Conservation (phyloP, 2,113 vertebrate species). For the Lates calcarifer region DNA sequence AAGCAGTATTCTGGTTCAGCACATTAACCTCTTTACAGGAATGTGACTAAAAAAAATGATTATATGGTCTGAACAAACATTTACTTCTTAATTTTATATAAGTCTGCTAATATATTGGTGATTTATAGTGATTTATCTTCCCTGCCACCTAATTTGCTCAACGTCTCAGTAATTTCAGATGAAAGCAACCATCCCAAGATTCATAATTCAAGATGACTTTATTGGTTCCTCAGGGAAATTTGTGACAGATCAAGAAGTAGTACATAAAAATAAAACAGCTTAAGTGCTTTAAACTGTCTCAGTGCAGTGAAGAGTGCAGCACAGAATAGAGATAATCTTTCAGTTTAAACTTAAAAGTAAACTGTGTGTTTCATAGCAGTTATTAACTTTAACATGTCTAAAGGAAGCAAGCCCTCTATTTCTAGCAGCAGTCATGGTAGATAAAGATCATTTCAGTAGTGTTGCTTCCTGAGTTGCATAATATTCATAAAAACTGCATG, state of each 20-base stretch:
- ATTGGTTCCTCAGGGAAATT: neutral
- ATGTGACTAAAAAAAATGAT: no score
- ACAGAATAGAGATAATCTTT: neutral
- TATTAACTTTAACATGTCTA: neutral
- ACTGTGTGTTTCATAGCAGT: neutral
- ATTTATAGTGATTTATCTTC: no score
- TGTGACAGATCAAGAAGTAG: neutral
- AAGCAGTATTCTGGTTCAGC: no score
- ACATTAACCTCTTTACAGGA: no score
- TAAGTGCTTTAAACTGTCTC: neutral
- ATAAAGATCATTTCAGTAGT: neutral
- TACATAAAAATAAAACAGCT: constrained; percentile 25
- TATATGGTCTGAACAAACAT: no score
- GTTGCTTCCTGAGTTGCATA: neutral
- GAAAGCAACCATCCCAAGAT: constrained; percentile 15
- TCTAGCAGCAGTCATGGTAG: neutral
- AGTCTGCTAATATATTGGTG: no score
- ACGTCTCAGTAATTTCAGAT: neutral
- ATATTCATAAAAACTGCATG: constrained; percentile 1
- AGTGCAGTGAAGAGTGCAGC: neutral
- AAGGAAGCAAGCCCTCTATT: neutral
- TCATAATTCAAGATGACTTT: constrained; percentile 32
- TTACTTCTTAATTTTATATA: no score
- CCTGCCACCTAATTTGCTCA: neutral
- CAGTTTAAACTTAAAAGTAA: neutral